Evolutionary conservation across 2,113 vertebrate genomes (phyloP).

Genomic region (Centropristis striata): DNA sequence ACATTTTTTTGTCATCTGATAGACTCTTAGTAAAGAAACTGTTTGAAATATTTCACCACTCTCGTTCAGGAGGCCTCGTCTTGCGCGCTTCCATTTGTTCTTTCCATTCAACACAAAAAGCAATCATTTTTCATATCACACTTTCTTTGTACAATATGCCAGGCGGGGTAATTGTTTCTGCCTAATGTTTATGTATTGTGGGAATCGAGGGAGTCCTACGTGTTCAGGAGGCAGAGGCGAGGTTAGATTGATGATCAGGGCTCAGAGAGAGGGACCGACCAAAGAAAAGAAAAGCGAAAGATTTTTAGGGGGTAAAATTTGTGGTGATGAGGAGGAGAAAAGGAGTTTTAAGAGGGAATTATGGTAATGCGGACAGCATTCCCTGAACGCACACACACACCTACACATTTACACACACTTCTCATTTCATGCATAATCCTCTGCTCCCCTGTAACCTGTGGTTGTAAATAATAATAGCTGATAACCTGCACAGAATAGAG

Average conservation of each 20-base stretch:
- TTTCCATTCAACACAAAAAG: constrained; percentile 44
- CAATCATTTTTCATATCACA: constrained; percentile 66
- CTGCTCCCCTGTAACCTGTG: constrained; percentile 42
- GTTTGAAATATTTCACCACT: background rate
- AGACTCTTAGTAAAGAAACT: background rate
- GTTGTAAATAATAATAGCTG: constrained; percentile 72
- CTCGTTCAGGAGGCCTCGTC: constrained; percentile 2
- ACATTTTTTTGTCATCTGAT: background rate
- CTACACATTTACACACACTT: constrained; percentile 17
- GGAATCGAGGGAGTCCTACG: constrained; percentile 36
- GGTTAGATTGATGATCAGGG: constrained; percentile 46
- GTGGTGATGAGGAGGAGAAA: constrained; percentile 47
- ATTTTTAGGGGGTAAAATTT: constrained; percentile 40
- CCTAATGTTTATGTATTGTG: constrained; percentile 66
- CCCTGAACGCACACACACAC: background rate
- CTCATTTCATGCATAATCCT: constrained; percentile 44
- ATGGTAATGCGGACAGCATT: constrained; percentile 40
- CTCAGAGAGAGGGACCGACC: constrained; percentile 14
- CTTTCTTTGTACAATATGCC: constrained; percentile 41
- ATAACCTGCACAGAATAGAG: constrained; percentile 48
- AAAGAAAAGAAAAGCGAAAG: constrained; percentile 21
- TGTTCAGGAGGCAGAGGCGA: constrained; percentile 23
- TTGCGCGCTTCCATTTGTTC: constrained; percentile 43
- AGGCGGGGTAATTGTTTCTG: constrained; percentile 61
- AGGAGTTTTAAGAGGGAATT: constrained; percentile 55